A percentile compares a stretch with the other conserved stretches of the same genome.
Evolutionary conservation across 37 sponge, comb jelly and placozoan species (phyloP).

Genomic region (Aplysina aerophoba): DNA sequence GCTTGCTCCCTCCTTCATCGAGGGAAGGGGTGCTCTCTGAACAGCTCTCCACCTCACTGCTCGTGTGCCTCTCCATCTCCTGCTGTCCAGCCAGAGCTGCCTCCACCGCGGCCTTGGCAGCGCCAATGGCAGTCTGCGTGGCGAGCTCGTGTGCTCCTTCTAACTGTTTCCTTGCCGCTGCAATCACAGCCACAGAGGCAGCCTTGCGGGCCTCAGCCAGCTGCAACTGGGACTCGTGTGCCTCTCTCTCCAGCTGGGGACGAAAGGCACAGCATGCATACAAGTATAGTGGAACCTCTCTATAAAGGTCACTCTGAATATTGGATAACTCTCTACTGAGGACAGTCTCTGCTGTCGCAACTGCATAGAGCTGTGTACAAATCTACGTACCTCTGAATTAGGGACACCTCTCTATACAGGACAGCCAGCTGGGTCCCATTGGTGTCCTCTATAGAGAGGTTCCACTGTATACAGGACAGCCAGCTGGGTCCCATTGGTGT

Average conservation of each 20-base stretch:
- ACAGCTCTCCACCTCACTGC: not conserved
- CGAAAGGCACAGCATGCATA: not conserved
- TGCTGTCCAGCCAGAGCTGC: conserved; percentile 18
- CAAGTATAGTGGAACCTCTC: not conserved
- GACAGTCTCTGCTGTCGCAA: not conserved
- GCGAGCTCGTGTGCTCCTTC: conserved; percentile 55
- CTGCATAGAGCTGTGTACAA: not conserved
- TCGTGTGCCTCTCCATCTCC: not conserved
- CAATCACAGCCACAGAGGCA: conserved; percentile 38
- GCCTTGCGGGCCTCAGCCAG: conserved; percentile 48
- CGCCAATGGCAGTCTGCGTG: conserved; percentile 53
- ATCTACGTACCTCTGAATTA: too few relatives aligned
- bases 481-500: too few relatives aligned
- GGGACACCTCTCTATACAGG: too few relatives aligned
- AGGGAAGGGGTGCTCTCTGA: too few relatives aligned
- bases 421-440: too few relatives aligned
- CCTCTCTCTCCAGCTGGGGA: conserved; percentile 7
- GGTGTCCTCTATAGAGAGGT: too few relatives aligned
- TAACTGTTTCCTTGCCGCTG: conserved; percentile 44
- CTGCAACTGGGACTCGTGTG: conserved; percentile 33
- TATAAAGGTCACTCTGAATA: not conserved
- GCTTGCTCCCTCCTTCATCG: not conserved
- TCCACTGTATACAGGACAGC: too few relatives aligned
- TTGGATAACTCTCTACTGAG: not conserved
- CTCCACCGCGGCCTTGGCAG: conserved; percentile 56